Percentiles rank a stretch among this genome's conserved stretches.
These are phyloP conservation scores for Drosophila suzukii DNA, from an alignment of 1,140 invertebrate species.

Conservation along the genomic window DNA sequence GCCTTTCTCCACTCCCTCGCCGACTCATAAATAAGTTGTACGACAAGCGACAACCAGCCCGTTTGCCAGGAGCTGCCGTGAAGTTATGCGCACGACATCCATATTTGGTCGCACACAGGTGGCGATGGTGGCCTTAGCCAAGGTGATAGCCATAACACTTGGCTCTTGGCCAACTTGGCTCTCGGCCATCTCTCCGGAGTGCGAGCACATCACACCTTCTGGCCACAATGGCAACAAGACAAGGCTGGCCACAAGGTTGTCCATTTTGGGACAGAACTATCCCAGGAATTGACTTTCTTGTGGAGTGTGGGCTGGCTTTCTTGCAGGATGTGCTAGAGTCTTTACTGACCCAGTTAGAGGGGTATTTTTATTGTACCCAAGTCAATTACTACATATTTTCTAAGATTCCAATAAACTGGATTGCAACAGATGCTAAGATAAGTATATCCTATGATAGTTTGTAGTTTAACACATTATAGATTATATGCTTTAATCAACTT, in stretches of 20 bases:
- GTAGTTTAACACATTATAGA: background rate
- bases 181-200: slow-evolving; percentile 27
- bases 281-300: slow-evolving; percentile 21
- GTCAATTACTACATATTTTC: slow-evolving; percentile 13
- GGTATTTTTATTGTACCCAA: slow-evolving; percentile 7
- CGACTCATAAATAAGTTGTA: slow-evolving; percentile 78
- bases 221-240: slow-evolving; percentile 13
- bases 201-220: slow-evolving; percentile 32
- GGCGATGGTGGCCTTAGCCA: slow-evolving; percentile 66
- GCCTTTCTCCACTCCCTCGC: slow-evolving; percentile 15
- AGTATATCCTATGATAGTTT: background rate
- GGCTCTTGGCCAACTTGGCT: slow-evolving; percentile 37
- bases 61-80: slow-evolving; percentile 64
- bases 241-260: slow-evolving; percentile 39
- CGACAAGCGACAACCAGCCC: slow-evolving; percentile 60
- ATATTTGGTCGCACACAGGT: slow-evolving; percentile 70
- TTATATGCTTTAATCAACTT: too few relatives aligned
- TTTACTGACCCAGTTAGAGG: slow-evolving; percentile 9
- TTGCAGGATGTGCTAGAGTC: slow-evolving; percentile 27
- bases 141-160: slow-evolving; percentile 54
- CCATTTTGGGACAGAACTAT: slow-evolving; percentile 39
- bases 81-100: slow-evolving; percentile 73
- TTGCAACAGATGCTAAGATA: background rate
- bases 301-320: slow-evolving; percentile 10
- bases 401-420: background rate